These are phyloP conservation scores for Endotricha flammealis DNA, from an alignment of 2,888 invertebrate species.

Conservation along the genomic window DNA sequence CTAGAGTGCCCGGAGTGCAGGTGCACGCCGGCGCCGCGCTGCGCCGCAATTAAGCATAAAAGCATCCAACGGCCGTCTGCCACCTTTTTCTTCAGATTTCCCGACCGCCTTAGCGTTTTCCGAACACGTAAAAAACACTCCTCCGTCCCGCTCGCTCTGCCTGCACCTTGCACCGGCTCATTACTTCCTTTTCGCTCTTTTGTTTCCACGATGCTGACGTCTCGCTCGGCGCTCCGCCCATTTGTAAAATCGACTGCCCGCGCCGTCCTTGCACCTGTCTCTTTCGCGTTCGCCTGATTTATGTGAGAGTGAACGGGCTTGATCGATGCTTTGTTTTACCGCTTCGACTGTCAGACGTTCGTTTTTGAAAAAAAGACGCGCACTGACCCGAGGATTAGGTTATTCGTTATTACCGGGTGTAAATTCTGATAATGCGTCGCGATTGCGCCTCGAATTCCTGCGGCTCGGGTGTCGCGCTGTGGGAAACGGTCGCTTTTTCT, in stretches of 20 bases:
- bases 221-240: slow-evolving; percentile 73
- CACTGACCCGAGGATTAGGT: slow-evolving; percentile 31
- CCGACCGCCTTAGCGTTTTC: slow-evolving; percentile 63
- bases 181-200: slow-evolving; percentile 74
- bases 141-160: slow-evolving; percentile 50
- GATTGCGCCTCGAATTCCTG: slow-evolving; percentile 59
- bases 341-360: slow-evolving; percentile 54
- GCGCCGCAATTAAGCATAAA: slow-evolving; percentile 20
- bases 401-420: slow-evolving; percentile 28
- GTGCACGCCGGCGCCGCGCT: slow-evolving; percentile 20
- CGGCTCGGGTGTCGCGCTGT: slow-evolving; percentile 57
- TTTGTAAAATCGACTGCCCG: slow-evolving; percentile 74
- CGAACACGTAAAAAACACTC: slow-evolving; percentile 41
- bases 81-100: slow-evolving; percentile 65
- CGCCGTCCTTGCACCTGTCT: slow-evolving; percentile 72
- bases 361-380: slow-evolving; percentile 52
- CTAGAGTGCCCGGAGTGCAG: slow-evolving; percentile 7
- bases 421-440: slow-evolving; percentile 68
- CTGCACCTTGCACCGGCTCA: slow-evolving; percentile 66
- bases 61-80: slow-evolving; percentile 30
- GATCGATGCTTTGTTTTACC: slow-evolving; percentile 74
- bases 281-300: slow-evolving; percentile 73
- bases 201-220: slow-evolving; percentile 68
- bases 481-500: slow-evolving; percentile 46
- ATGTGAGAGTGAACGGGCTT: slow-evolving; percentile 76